phyloP scores from a whole-genome alignment of 2,888 invertebrate species.

The Magallana nippona region DNA sequence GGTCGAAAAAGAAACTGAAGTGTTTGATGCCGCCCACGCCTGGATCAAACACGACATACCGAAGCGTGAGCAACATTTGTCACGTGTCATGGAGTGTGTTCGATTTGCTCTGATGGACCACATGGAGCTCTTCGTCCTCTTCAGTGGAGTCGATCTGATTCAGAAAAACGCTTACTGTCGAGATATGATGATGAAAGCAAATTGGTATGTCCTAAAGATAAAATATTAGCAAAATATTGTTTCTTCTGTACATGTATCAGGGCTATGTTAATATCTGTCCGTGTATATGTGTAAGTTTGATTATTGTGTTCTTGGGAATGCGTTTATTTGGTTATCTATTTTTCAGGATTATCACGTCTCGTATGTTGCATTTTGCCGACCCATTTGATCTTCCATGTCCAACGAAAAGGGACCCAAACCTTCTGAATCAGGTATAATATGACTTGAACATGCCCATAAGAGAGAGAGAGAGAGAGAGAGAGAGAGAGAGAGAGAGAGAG shows the following conservation, averaged over 20 bases:
- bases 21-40: slow-evolving; percentile 64
- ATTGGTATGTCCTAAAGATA: slow-evolving; percentile 57
- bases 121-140: slow-evolving; percentile 64
- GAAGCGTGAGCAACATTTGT: slow-evolving; percentile 56
- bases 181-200: slow-evolving; percentile 62
- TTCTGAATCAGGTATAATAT: background rate
- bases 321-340: background rate
- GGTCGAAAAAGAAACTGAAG: slow-evolving; percentile 66
- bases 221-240: too few relatives aligned
- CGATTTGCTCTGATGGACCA: slow-evolving; percentile 67
- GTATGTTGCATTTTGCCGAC: slow-evolving; percentile 44
- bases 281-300: background rate
- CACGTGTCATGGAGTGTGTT: slow-evolving; percentile 62
- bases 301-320: background rate
- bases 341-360: slow-evolving; percentile 49
- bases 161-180: slow-evolving; percentile 57
- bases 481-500: slow-evolving; percentile 29
- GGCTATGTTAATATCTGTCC: too few relatives aligned
- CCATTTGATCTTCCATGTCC: slow-evolving; percentile 47
- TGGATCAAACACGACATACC: slow-evolving; percentile 66
- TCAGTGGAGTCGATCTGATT: slow-evolving; percentile 63
- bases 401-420: background rate
- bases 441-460: background rate
- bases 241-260: background rate
- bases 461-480: slow-evolving; percentile 13